Base-by-base conservation (phyloP, 2,797 vertebrate species). In the Coregonus ussuriensis region DNA sequence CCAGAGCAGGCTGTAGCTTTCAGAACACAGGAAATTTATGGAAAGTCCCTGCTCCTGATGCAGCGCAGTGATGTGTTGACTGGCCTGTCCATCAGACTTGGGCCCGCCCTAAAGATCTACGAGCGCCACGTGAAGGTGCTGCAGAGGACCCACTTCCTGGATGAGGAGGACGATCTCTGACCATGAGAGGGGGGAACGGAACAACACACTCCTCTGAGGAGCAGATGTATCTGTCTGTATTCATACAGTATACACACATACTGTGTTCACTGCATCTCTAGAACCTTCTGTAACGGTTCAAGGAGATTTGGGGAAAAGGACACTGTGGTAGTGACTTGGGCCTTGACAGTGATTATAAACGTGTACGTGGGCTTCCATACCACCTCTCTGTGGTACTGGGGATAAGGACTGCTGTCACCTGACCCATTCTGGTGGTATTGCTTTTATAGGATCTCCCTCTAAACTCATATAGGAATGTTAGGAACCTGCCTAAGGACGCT, bases 41-140 rank as follows among this genome's bases (percentile, higher is more conserved):
- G 97, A 73, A 97, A 97, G 89, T 97, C 97, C 56, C 91, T 98
- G 75, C 94, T 98, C 85, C 92, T 98, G 33, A 97, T 98, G 97
- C 96, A 97, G 83, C 96, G 97, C 77, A 96, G 95, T 0, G 97
- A 98, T 7, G 97, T 98, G 78, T 86, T 98, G 86, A 98, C 96
- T 0, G 97, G 97, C 65, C 85, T 98, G 81, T 97, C 96, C 0
- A 97, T 97, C 90, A 95, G 96, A 83, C 95, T 98, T 6, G 97
- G 97, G 59, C 97, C 97, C 0, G 97, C 97, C 59, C 95, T 98
- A 76, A 98, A 98, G 88, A 98, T 98, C 88, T 98, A 98, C 0
- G 96, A 98, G 92, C 95, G 95, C 41, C 97, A 98, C 3, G 93
- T 98, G 37, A 98, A 98, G 88, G 94, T 95, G 86, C 93, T 98